Evolutionary conservation across 2,888 invertebrate species (phyloP).

Genomic region (Tenodera sinensis): DNA sequence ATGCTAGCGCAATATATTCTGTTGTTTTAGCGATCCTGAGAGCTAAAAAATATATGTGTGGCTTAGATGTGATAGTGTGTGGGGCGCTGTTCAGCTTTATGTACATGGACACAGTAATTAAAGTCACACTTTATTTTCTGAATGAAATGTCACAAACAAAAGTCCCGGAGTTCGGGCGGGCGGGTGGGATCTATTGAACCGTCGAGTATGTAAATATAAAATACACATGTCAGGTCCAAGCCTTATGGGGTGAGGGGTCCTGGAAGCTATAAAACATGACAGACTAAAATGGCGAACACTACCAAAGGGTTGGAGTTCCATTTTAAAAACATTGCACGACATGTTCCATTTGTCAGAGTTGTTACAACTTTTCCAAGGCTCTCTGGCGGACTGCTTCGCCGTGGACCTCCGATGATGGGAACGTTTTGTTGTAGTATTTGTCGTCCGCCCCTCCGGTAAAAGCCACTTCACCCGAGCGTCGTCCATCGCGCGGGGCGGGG

Average conservation of each 20-base stretch:
- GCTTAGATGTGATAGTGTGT: background rate
- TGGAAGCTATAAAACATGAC: conserved; percentile 14
- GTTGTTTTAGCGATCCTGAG: background rate
- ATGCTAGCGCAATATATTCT: background rate
- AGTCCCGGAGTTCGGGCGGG: background rate
- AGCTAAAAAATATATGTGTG: background rate
- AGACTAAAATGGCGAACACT: background rate
- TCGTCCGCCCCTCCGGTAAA: background rate
- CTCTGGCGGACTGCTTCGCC: background rate
- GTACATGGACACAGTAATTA: conserved; percentile 6
- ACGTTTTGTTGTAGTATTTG: conserved; percentile 18
- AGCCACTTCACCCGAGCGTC: conserved; percentile 26
- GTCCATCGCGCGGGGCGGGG: conserved; percentile 9
- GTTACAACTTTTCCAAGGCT: conserved; percentile 1
- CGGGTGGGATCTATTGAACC: background rate
- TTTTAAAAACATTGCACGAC: conserved; percentile 12
- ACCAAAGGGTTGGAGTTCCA: background rate
- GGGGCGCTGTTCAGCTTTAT: background rate
- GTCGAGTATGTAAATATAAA: conserved; percentile 12
- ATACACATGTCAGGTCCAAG: conserved; percentile 11
- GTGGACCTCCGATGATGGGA: conserved; percentile 8
- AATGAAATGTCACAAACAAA: conserved; percentile 13
- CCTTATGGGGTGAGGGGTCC: conserved; percentile 1
- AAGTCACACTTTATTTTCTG: conserved; percentile 12
- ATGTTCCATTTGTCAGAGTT: conserved; percentile 13